Evolutionary conservation across 1,140 invertebrate genomes (phyloP).

Genomic region (Tetragnatha versicolor): DNA sequence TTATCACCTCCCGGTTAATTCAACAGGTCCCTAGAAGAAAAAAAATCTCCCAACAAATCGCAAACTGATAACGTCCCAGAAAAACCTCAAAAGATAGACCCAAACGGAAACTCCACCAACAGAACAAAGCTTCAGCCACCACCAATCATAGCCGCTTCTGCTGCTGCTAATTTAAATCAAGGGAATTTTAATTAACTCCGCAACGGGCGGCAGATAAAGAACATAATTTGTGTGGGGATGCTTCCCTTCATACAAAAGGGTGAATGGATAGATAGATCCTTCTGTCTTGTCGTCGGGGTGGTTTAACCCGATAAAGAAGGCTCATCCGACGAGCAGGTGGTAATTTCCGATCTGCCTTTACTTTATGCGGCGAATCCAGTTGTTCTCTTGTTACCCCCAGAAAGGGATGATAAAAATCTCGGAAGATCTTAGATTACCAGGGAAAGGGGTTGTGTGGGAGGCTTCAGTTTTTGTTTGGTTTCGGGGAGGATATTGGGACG

Average conservation of each 20-base stretch:
- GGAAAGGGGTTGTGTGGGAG: too few species aligned
- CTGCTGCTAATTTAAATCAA: conserved; percentile 7
- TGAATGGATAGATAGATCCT: background rate
- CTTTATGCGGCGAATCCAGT: too few species aligned
- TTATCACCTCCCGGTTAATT: too few species aligned
- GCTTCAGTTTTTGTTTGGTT: too few species aligned
- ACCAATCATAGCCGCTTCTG: background rate
- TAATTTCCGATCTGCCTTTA: conserved; percentile 3
- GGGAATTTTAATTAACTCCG: conserved; percentile 19
- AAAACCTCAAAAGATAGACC: background rate
- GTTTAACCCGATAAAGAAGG: background rate
- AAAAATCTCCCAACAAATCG: background rate
- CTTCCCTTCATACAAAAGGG: too few species aligned
- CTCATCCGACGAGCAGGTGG: background rate
- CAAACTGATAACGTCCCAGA: background rate
- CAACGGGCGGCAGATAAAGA: background rate
- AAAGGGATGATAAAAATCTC: too few species aligned
- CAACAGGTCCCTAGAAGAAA: too few species aligned
- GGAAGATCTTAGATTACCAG: too few species aligned
- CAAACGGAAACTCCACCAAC: background rate
- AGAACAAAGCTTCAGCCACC: background rate
- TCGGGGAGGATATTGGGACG: too few species aligned
- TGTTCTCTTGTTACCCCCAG: too few species aligned
- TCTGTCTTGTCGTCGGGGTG: background rate
- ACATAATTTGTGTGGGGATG: conserved; percentile 10